These are phyloP conservation scores for Uropetala carovei DNA, from an alignment of 2,888 invertebrate species.

Conservation along the genomic window DNA sequence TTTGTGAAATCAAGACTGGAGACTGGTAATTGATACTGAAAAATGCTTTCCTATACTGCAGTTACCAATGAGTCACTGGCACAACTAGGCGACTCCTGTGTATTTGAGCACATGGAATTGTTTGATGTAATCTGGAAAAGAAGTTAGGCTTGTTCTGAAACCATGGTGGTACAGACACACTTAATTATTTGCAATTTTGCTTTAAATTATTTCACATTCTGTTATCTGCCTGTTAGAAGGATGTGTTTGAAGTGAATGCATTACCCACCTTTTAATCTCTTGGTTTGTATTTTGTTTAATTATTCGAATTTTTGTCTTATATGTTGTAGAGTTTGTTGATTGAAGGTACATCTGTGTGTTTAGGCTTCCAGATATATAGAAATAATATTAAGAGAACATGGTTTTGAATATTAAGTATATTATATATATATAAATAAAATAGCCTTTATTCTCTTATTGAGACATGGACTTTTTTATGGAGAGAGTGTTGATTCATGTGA, in stretches of 20 bases:
- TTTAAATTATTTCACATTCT: constrained; percentile 56
- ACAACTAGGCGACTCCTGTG: constrained; percentile 42
- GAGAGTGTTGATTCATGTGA: constrained; percentile 64
- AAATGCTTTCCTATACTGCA: constrained; percentile 40
- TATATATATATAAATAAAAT: constrained; percentile 59
- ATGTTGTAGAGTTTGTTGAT: constrained; percentile 63
- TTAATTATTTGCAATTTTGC: constrained; percentile 34
- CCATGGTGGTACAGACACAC: constrained; percentile 59
- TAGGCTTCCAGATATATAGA: constrained; percentile 64
- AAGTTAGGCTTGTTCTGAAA: constrained; percentile 52
- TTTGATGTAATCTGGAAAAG: constrained; percentile 48
- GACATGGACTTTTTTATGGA: constrained; percentile 63
- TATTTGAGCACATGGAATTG: constrained; percentile 42
- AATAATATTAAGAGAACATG: constrained; percentile 63
- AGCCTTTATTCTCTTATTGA: constrained; percentile 64
- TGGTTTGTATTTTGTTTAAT: constrained; percentile 59
- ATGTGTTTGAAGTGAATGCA: constrained; percentile 59
- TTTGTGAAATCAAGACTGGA: constrained; percentile 56
- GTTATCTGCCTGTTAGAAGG: constrained; percentile 37
- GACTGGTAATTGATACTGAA: constrained; percentile 50
- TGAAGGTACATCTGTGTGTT: constrained; percentile 64
- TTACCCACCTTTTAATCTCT: constrained; percentile 57
- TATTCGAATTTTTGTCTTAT: constrained; percentile 48
- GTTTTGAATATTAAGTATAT: constrained; percentile 63
- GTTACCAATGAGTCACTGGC: constrained; percentile 51